Evolutionary conservation across 2,113 vertebrate species (phyloP).

Genomic region (Pedetes capensis): DNA sequence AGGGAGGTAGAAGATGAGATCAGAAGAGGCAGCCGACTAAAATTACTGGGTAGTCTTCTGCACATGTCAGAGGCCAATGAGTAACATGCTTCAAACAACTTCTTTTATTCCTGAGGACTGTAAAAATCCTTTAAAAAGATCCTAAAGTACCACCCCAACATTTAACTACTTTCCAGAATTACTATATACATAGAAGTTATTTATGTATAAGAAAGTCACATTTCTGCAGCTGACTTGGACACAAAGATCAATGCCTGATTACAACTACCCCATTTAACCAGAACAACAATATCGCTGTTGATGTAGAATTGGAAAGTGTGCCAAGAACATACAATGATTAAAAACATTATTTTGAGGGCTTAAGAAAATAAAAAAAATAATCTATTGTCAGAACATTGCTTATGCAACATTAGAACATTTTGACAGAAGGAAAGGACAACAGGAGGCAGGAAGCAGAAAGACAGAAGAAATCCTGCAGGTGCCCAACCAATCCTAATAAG

Average conservation of each 20-base stretch:
- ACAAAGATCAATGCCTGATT: slow-evolving; percentile 16
- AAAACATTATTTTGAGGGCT: slow-evolving; percentile 13
- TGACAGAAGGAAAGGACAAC: slow-evolving; percentile 53
- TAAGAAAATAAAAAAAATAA: slow-evolving; percentile 29
- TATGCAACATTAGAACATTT: slow-evolving; percentile 39
- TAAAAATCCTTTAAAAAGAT: background rate
- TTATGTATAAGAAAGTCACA: background rate
- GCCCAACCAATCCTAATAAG: background rate
- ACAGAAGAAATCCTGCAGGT: slow-evolving; percentile 67
- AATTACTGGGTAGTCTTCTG: background rate
- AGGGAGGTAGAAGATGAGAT: background rate
- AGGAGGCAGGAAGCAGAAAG: slow-evolving; percentile 58
- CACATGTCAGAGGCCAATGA: background rate
- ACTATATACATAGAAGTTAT: background rate
- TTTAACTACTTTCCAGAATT: background rate
- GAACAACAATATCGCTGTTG: slow-evolving; percentile 48
- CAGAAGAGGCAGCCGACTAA: background rate
- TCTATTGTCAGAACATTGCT: slow-evolving; percentile 46
- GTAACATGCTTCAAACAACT: background rate
- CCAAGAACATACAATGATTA: slow-evolving; percentile 57
- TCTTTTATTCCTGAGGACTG: background rate
- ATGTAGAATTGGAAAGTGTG: slow-evolving; percentile 52
- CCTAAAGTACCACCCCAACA: background rate
- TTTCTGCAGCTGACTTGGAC: slow-evolving; percentile 35
- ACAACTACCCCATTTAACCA: background rate